Percentiles rank a stretch among this genome's conserved stretches.
These are phyloP conservation scores for Cotesia typhae DNA, from an alignment of 1,140 invertebrate genomes.

Conservation along the genomic window DNA sequence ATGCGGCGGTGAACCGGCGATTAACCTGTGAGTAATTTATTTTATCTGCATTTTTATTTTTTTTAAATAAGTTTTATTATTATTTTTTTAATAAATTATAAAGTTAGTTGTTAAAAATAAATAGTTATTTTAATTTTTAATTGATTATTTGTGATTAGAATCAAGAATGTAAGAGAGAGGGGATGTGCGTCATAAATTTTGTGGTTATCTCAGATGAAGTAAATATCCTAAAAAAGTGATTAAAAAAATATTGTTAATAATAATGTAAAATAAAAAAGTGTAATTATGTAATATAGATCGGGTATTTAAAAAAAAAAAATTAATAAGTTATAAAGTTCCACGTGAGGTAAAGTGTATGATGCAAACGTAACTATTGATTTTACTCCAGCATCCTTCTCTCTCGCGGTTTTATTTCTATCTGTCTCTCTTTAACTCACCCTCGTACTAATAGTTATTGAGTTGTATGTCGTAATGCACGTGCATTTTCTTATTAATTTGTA, in stretches of 20 bases:
- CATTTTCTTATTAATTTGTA: neutral
- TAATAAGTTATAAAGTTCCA: slow-evolving; percentile 36
- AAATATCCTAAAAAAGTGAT: slow-evolving; percentile 9
- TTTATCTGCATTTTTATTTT: too few species aligned
- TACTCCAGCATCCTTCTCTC: slow-evolving; percentile 52
- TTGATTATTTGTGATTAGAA: too few species aligned
- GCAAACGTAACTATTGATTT: slow-evolving; percentile 55
- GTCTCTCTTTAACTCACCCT: neutral
- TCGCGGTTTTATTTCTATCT: slow-evolving; percentile 3
- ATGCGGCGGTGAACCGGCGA: too few species aligned
- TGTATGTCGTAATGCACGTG: neutral
- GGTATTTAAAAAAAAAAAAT: too few species aligned
- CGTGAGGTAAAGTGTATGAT: slow-evolving; percentile 46
- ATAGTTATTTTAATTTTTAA: too few species aligned
- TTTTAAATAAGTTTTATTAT: too few species aligned
- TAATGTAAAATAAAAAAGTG: neutral
- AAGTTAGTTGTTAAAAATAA: too few species aligned
- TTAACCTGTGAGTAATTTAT: too few species aligned
- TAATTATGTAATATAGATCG: neutral
- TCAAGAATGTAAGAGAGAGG: too few species aligned
- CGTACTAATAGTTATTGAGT: neutral
- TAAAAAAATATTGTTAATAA: neutral
- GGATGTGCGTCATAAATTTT: neutral
- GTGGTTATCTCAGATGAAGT: neutral
- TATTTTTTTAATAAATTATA: too few species aligned